phyloP scores from a whole-genome alignment of 2,113 vertebrate genomes.

The Gavialis gangeticus region DNA sequence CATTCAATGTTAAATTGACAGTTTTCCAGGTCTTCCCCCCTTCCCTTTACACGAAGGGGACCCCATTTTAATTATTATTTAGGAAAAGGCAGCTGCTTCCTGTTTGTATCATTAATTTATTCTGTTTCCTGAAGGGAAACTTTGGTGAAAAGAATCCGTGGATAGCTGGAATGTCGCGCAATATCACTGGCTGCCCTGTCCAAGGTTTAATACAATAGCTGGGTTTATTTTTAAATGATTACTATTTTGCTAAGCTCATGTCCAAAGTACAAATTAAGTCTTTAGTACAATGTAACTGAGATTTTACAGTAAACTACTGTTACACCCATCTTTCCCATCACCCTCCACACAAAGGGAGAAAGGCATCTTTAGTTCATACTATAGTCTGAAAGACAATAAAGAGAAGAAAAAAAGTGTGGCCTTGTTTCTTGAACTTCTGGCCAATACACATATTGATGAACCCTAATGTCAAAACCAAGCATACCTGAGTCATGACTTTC shows the following conservation, averaged over 20 bases:
- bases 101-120: slow-evolving; percentile 81
- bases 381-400: slow-evolving; percentile 60
- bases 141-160: slow-evolving; percentile 69
- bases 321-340: slow-evolving; percentile 5
- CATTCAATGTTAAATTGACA: slow-evolving; percentile 56
- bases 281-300: slow-evolving; percentile 45
- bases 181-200: slow-evolving; percentile 53
- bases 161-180: slow-evolving; percentile 70
- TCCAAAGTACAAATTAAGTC: slow-evolving; percentile 54
- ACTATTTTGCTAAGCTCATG: slow-evolving; percentile 62
- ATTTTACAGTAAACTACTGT: slow-evolving; percentile 63
- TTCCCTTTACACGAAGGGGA: slow-evolving; percentile 36
- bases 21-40: slow-evolving; percentile 49
- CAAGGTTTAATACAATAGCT: slow-evolving; percentile 78
- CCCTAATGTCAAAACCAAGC: slow-evolving; percentile 44
- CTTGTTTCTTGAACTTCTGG: slow-evolving; percentile 61
- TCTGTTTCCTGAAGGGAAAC: slow-evolving; percentile 81
- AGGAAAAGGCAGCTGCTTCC: slow-evolving; percentile 80
- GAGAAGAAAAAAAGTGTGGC: slow-evolving; percentile 5
- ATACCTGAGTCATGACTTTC: background rate
- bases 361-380: slow-evolving; percentile 50
- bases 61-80: slow-evolving; percentile 77
- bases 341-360: slow-evolving; percentile 46
- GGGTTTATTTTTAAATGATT: slow-evolving; percentile 75
- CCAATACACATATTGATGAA: slow-evolving; percentile 42